Percentiles rank a stretch among this genome's conserved stretches.
These are phyloP conservation scores for Spea bombifrons DNA, from an alignment of 2,113 vertebrate genomes.

Conservation along the genomic window DNA sequence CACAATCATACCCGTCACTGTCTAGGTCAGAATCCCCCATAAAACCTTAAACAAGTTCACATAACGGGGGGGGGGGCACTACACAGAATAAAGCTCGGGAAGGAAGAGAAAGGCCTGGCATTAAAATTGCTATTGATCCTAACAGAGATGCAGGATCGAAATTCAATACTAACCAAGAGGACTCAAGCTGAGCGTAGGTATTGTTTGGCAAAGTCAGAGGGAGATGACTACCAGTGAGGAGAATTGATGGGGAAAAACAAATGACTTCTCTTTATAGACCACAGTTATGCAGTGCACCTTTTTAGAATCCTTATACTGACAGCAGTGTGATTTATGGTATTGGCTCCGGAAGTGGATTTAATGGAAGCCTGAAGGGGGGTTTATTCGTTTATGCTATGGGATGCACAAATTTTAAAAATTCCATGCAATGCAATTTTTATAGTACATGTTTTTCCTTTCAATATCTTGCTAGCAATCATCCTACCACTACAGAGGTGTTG, in stretches of 20 bases:
- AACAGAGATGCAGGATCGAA: conserved; percentile 28
- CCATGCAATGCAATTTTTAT: no score
- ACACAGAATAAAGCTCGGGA: conserved; percentile 11
- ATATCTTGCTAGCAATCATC: no score
- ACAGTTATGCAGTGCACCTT: background rate
- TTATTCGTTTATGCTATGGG: background rate
- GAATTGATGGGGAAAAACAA: conserved; percentile 5
- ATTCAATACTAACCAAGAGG: conserved; percentile 27
- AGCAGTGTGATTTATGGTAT: conserved; percentile 26
- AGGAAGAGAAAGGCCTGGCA: conserved; percentile 15
- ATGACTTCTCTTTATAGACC: background rate
- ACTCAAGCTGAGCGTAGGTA: conserved; percentile 7
- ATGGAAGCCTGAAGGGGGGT: conserved; percentile 13
- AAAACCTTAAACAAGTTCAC: background rate
- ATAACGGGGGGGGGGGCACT: background rate
- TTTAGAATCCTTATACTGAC: conserved; percentile 8
- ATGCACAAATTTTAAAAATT: conserved; percentile 3
- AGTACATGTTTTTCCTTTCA: no score
- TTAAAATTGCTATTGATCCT: conserved; percentile 35
- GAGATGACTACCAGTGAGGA: conserved; percentile 3
- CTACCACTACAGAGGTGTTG: no score
- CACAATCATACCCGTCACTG: no score
- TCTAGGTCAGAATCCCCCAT: no score
- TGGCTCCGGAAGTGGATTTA: background rate
- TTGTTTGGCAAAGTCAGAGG: conserved; percentile 4